These are phyloP conservation scores for Artibeus lituratus DNA, from an alignment of 2,797 vertebrate genomes.

Conservation along the genomic window DNA sequence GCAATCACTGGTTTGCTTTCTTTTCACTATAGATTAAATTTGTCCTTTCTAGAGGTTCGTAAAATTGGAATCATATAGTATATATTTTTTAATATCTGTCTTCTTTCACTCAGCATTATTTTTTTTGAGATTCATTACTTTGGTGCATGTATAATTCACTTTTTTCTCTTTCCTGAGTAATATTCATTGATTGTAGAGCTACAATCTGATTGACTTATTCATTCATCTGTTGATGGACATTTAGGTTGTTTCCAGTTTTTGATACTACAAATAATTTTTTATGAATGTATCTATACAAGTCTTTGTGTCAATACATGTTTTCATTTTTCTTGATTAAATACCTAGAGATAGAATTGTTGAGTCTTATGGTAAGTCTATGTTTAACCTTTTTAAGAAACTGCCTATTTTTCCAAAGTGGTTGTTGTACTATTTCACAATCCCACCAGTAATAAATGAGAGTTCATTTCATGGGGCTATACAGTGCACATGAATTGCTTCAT, in stretches of 20 bases:
- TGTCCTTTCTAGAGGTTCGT: slow-evolving; percentile 1
- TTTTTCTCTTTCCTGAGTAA: background rate
- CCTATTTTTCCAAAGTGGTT: background rate
- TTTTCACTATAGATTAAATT: slow-evolving; percentile 31
- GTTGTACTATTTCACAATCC: background rate
- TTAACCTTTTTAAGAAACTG: background rate
- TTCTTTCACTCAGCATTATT: background rate
- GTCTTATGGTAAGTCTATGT: background rate
- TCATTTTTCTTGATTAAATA: background rate
- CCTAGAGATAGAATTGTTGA: too few species aligned
- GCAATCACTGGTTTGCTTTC: slow-evolving; percentile 37
- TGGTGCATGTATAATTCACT: background rate
- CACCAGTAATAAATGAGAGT: background rate
- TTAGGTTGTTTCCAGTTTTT: background rate
- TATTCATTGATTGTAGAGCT: background rate
- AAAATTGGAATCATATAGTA: background rate
- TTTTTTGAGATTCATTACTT: background rate
- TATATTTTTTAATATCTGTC: background rate
- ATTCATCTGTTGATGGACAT: background rate
- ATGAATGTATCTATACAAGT: background rate
- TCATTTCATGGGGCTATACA: rapidly evolving
- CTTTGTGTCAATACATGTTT: background rate
- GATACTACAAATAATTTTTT: background rate
- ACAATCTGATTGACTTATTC: background rate
- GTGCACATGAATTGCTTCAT: rapidly evolving